phyloP scores from a whole-genome alignment of 1,140 invertebrate genomes.

The Ips nitidus region DNA sequence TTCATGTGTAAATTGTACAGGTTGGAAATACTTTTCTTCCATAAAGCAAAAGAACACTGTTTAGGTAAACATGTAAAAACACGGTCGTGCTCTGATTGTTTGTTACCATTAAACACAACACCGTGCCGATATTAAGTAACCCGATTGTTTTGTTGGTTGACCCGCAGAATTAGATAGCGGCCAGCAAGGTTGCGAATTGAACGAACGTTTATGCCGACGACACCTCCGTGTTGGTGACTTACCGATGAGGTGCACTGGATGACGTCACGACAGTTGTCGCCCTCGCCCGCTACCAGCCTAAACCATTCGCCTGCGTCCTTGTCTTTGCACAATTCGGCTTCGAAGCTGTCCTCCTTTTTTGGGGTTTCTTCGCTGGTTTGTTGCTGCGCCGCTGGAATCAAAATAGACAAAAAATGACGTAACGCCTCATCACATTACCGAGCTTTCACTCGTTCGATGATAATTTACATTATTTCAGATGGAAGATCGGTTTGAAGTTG shows the following conservation, averaged over 20 bases:
- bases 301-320: conserved; percentile 97
- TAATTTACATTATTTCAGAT: conserved; percentile 2
- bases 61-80: neutral
- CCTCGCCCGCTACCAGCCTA: conserved; percentile 82
- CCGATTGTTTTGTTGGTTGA: conserved; percentile 9
- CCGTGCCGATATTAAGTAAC: conserved; percentile 13
- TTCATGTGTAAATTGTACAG: no score
- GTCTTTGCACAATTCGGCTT: conserved; percentile 87
- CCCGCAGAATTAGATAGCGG: conserved; percentile 6
- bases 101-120: conserved; percentile 12
- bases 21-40: no score
- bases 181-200: neutral
- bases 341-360: conserved; percentile 84
- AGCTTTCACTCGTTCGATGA: neutral
- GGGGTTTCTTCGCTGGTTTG: conserved; percentile 52
- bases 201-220: neutral
- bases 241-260: conserved; percentile 93
- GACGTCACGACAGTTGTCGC: conserved; percentile 92
- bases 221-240: conserved; percentile 49
- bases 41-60: neutral
- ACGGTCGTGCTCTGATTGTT: conserved; percentile 7
- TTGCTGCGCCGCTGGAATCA: conserved; percentile 39
- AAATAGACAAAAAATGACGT: neutral
- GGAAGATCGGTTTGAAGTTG: neutral
- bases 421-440: neutral